Percentiles rank a stretch among this genome's conserved stretches.
These are phyloP conservation scores for Orgyia antiqua DNA, from an alignment of 2,888 invertebrate genomes.

Conservation along the genomic window DNA sequence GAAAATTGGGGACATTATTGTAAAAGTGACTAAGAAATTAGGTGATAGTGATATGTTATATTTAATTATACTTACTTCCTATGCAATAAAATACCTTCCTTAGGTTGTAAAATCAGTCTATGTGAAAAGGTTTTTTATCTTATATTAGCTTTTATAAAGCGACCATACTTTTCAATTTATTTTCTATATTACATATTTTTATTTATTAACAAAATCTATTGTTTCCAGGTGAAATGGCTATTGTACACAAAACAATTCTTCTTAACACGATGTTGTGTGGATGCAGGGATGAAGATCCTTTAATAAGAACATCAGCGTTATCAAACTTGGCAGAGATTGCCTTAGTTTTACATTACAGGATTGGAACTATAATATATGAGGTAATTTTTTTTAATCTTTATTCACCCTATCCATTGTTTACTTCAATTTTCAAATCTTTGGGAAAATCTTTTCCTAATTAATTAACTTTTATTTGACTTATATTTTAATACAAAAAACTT, in stretches of 20 bases:
- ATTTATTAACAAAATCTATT: too few relatives aligned
- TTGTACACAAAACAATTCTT: slow-evolving; percentile 82
- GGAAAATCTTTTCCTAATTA: too few relatives aligned
- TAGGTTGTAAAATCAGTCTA: too few relatives aligned
- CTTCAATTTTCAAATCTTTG: not conserved
- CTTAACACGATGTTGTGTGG: slow-evolving; percentile 85
- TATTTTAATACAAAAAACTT: too few relatives aligned
- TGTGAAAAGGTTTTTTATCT: too few relatives aligned
- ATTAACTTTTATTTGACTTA: too few relatives aligned
- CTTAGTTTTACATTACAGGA: slow-evolving; percentile 83
- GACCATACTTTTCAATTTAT: not conserved
- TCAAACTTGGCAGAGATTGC: slow-evolving; percentile 91
- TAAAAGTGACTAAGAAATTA: slow-evolving; percentile 83
- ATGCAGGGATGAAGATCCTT: slow-evolving; percentile 82
- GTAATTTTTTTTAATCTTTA: too few relatives aligned
- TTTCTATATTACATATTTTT: slow-evolving; percentile 31
- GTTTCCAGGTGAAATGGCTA: slow-evolving; percentile 87
- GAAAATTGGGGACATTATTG: slow-evolving; percentile 89
- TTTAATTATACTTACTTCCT: too few relatives aligned
- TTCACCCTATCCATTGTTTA: too few relatives aligned
- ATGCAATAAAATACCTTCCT: too few relatives aligned
- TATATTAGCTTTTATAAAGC: too few relatives aligned
- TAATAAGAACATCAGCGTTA: slow-evolving; percentile 88
- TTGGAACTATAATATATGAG: slow-evolving; percentile 86
- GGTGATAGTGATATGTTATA: too few relatives aligned